Base-by-base conservation (phyloP, 2,113 vertebrate species). In the Vulpes lagopus region DNA sequence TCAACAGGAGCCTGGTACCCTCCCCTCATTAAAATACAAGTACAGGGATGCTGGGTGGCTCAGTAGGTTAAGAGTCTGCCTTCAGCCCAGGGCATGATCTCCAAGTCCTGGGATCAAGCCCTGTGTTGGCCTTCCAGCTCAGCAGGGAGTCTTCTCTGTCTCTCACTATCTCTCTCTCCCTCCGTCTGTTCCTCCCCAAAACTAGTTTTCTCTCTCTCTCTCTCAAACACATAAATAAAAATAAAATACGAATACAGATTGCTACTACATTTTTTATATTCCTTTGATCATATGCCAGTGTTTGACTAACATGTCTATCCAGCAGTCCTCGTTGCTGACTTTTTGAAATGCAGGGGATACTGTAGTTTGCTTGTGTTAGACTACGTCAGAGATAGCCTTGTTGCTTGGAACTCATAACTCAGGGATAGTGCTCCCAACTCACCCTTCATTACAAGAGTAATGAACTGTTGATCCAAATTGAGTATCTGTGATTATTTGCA, bases 381-480 rank as follows among this genome's bases (percentile, higher is more conserved):
- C 19, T 35, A 49, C 30, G 25, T 64, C 35, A 35, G 20, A 64
- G 62, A 73, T 64, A 11, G 22, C 22, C 67, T 9, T 78, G 22
- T 17, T 89, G 9, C 65, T 64, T 32, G 51, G 43, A 89, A 82
- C 65, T 87, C 49, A 32, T 17, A 43, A 76, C 85, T 12, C 60
- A 91, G 69, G 81, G 35, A 69, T 59, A 38, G 30, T 85, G 23
- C 64, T 53, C 23, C 32, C 62, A 93, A 93, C 57, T 95, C 65
- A 74, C 73, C 73, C 80, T 59, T 93, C 22, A 17, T 64, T 81
- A 84, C 85, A 95, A 16, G 64, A 49, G 53, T 95, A 90, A 60
- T 81, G 86, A 51, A 93, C 11, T 76, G 60, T 64, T 65, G 76
- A 87, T 87, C 87, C n/a, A 67, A 91, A 74, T 7, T 62, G 5